Evolutionary conservation across 2,888 invertebrate genomes (phyloP), one percentile per base, ranked within the genome.

Genomic region (Acleris holmiana): DNA sequence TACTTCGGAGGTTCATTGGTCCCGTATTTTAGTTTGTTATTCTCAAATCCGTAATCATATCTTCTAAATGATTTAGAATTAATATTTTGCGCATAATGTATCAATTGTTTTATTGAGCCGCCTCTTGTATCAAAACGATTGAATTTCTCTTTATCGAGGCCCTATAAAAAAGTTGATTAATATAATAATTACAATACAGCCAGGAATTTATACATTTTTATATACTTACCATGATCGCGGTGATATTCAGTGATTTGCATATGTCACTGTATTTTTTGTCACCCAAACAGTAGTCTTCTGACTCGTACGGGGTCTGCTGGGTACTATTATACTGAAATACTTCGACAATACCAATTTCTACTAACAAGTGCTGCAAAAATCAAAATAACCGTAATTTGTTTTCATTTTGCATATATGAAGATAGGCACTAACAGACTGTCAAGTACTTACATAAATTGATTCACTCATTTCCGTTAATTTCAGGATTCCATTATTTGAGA

Each of bases 371-470:
- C 55, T 55, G 55, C 13, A 55, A 55, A 44, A 13, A 55, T 17
- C 0, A 6, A 55, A 23, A 23, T 21, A 44, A 44, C 3, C 4
- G 10, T 35, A 13, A 35, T 13, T 13, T 4, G 13, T 3, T 13
- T 35, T 35, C 4, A 35, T 35, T 35, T 35, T 4, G 13, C 4
- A 0, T 29, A 29, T 17, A 17, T 44, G 7, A 44, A 44, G 8
- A 19, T 19, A 17, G 7, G 19, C 23, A 1, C n/a, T 17, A 40
- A 19, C 23, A 7, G 21, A 25, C 17, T 53, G 2, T n/a, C 15
- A 25, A 8, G 1, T 51, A 82, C 89, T 84, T 72, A 89, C 89
- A 61, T 84, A 87, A 64, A 88, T 77, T 1, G 66, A 1, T 57
- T 88, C 79, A 2, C 79, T 76, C 0, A 72, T 19, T 2, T 7